These are phyloP conservation scores for Macroramphosus scolopax DNA, from an alignment of 2,797 vertebrate genomes.

Conservation along the genomic window DNA sequence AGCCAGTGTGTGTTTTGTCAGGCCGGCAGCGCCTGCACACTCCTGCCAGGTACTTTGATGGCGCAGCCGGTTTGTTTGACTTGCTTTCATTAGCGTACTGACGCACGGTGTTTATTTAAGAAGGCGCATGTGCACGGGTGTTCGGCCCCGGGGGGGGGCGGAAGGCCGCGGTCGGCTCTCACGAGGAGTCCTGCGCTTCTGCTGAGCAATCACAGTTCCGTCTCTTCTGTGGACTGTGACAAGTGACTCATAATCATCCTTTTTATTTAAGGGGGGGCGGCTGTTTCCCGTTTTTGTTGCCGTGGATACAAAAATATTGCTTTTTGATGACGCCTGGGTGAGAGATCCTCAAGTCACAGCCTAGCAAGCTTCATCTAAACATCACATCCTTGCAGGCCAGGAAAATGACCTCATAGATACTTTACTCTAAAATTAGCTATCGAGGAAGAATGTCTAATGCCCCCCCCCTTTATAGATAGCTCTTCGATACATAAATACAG, in stretches of 20 bases:
- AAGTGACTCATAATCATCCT: constrained; percentile 28
- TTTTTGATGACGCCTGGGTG: constrained; percentile 13
- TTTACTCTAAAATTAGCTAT: constrained; percentile 47
- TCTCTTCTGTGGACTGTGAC: not conserved
- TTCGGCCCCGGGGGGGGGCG: constrained; percentile 25
- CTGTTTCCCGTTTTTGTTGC: not conserved
- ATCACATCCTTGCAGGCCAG: constrained; percentile 19
- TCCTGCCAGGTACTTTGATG: constrained; percentile 62
- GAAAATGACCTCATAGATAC: constrained; percentile 38
- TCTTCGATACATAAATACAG: constrained; percentile 34
- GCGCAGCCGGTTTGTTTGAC: constrained; percentile 63
- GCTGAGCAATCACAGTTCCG: constrained; percentile 44
- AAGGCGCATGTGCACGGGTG: constrained; percentile 23
- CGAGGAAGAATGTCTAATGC: constrained; percentile 8
- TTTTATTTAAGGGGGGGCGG: constrained; percentile 17
- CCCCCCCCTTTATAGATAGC: not conserved
- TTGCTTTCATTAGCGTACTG: constrained; percentile 62
- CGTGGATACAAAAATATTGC: constrained; percentile 17
- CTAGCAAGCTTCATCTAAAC: constrained; percentile 7
- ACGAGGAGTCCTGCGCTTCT: constrained; percentile 13
- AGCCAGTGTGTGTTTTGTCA: constrained; percentile 66
- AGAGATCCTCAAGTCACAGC: constrained; percentile 9
- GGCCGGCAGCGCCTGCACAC: constrained; percentile 30
- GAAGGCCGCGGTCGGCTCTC: constrained; percentile 33
- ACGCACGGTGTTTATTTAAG: constrained; percentile 64